Base-by-base conservation (phyloP, 2,797 vertebrate genomes). In the Gadopsis bispinosus region DNA sequence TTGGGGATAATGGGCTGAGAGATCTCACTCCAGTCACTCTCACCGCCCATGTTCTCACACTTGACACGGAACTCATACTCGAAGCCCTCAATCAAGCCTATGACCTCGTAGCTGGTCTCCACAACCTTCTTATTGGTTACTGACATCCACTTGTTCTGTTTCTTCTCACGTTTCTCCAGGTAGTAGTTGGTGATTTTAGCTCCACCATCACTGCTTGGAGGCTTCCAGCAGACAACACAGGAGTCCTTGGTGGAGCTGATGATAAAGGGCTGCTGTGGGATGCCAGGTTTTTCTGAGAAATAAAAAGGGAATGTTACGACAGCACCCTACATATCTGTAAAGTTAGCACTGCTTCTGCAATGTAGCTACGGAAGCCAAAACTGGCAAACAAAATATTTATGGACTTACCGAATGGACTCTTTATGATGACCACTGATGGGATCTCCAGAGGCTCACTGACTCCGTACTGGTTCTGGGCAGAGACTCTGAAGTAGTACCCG, bases 21-120 rank as follows among this genome's bases (percentile, higher is more conserved):
- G 90, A 96, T 87, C 83, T 99, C 97, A 84, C 98, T 99, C 98
- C 98, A 99, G 79, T 98, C 97, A 19, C 98, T 99, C 93, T 99
- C 98, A 37, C 98, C 98, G 1, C 98, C 98, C 69, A 97, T 94
- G 88, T 99, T 99, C 94, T 97, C 96, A 93, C 98, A 99, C 94
- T 99, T 99, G 69, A 99, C 97, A 66, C 97, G 97, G 96, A 99
- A 99, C 82, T 99, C 98, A 11, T 99, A 99, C 93, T 99, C 98
- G 69, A 99, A 98, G 92, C 96, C 97, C 95, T 98, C 97, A 87
- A 99, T 96, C 91, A 99, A 95, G 79, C 95, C 96, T 80, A 81
- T 96, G 83, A 97, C 97, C 69, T 96, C 95, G 47, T 94, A 98
- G 51, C 83, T 95, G 0, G 98, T 98, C 93, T 99, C 97, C 54